phyloP scores from a whole-genome alignment of 2,797 vertebrate genomes.

The Oceanodroma leucorhoa region DNA sequence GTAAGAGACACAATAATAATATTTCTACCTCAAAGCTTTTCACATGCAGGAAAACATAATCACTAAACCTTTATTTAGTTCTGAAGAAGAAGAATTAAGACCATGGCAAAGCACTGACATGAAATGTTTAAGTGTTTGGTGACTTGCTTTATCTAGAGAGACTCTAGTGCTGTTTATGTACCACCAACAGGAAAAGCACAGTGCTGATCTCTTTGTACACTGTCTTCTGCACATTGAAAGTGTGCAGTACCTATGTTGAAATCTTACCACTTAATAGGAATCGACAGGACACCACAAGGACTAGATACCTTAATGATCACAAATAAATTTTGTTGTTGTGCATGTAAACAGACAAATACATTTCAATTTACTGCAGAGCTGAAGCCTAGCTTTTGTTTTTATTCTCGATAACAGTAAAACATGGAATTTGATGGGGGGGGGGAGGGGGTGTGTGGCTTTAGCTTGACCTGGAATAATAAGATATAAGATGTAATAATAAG shows the following conservation, averaged over 20 bases:
- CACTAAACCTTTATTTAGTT: background rate
- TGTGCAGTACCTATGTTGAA: background rate
- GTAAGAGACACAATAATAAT: background rate
- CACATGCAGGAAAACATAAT: background rate
- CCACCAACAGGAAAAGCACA: background rate
- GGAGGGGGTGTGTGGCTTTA: background rate
- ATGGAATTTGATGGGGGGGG: background rate
- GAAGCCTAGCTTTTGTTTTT: background rate
- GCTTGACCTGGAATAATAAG: background rate
- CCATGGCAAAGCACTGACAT: background rate
- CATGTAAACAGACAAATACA: background rate
- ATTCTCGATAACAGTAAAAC: background rate
- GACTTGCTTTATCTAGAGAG: background rate
- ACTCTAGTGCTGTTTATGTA: background rate
- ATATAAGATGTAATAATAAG: background rate
- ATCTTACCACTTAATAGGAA: background rate
- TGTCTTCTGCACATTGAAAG: background rate
- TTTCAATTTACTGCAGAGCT: background rate
- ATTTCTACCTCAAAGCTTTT: background rate
- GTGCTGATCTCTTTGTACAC: background rate
- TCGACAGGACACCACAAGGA: background rate
- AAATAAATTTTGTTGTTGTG: background rate
- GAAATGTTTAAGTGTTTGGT: background rate
- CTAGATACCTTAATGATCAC: background rate
- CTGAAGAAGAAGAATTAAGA: background rate